Conservation (phyloP, 2,113 vertebrate genomes). For the Conger conger region DNA sequence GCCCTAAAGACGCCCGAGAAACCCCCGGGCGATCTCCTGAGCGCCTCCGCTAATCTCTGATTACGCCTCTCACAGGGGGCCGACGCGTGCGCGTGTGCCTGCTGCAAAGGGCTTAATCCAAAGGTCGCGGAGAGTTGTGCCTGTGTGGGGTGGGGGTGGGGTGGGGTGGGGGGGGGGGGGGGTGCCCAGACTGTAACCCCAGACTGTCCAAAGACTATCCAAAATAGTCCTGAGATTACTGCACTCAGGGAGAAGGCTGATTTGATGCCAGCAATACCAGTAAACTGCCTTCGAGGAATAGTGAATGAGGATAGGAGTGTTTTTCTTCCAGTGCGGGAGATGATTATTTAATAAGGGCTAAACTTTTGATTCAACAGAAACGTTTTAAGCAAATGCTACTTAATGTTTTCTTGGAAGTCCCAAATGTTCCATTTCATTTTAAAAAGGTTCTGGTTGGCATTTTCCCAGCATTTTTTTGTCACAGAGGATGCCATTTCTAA, state of each 20-base stretch:
- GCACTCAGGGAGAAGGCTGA: not conserved
- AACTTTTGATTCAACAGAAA: not conserved
- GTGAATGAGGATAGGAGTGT: not conserved
- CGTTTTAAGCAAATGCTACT: no score
- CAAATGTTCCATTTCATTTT: no score
- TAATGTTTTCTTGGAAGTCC: no score
- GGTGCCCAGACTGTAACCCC: no score
- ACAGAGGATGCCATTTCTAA: no score
- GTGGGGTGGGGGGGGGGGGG: no score
- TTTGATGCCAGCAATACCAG: not conserved
- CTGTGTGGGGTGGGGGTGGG: no score
- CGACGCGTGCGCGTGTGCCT: slow-evolving; percentile 18
- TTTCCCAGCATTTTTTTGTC: no score
- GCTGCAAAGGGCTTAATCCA: slow-evolving; percentile 5
- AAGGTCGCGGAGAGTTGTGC: not conserved
- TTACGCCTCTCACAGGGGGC: slow-evolving; percentile 54
- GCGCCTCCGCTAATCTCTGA: slow-evolving; percentile 63
- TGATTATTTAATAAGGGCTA: not conserved
- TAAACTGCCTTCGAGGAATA: not conserved
- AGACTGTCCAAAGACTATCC: no score
- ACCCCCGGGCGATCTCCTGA: slow-evolving; percentile 56
- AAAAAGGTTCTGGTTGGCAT: no score
- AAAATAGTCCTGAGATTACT: not conserved
- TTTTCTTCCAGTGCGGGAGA: not conserved
- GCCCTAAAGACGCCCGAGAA: slow-evolving; percentile 53